Evolutionary conservation across 2,113 vertebrate species (phyloP).

Genomic region (Ictalurus punctatus): DNA sequence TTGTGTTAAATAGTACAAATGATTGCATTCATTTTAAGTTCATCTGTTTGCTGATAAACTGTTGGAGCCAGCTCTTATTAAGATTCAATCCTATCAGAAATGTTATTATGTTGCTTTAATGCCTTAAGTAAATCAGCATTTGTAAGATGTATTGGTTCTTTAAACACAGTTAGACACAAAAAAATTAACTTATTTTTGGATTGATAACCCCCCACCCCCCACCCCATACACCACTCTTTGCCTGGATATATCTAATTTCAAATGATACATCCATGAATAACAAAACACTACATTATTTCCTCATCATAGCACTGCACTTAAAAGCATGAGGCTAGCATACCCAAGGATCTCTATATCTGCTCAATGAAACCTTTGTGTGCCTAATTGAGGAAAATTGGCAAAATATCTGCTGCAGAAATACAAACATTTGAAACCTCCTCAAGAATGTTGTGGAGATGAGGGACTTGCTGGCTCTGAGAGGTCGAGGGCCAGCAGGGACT

Average conservation of each 20-base stretch:
- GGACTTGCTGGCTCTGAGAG: constrained; percentile 33
- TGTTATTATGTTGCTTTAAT: neutral
- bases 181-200: neutral
- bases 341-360: constrained; percentile 38
- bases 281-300: constrained; percentile 41
- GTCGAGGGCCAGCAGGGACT: constrained; percentile 43
- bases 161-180: neutral
- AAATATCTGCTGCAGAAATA: constrained; percentile 44
- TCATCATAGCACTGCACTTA: constrained; percentile 27
- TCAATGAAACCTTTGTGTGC: constrained; percentile 56
- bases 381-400: constrained; percentile 58
- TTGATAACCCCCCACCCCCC: neutral
- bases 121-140: neutral
- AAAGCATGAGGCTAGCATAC: constrained; percentile 39
- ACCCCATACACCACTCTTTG: neutral
- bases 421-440: constrained; percentile 52
- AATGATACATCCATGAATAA: constrained; percentile 36
- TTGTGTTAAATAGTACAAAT: neutral
- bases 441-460: constrained; percentile 51
- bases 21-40: neutral
- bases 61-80: neutral
- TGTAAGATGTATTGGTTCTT: neutral
- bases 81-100: neutral
- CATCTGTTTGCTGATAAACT: constrained; percentile 6
- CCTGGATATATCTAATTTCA: constrained; percentile 28